phyloP scores from a whole-genome alignment of 2,888 invertebrate species.

The Cyclophora punctaria region DNA sequence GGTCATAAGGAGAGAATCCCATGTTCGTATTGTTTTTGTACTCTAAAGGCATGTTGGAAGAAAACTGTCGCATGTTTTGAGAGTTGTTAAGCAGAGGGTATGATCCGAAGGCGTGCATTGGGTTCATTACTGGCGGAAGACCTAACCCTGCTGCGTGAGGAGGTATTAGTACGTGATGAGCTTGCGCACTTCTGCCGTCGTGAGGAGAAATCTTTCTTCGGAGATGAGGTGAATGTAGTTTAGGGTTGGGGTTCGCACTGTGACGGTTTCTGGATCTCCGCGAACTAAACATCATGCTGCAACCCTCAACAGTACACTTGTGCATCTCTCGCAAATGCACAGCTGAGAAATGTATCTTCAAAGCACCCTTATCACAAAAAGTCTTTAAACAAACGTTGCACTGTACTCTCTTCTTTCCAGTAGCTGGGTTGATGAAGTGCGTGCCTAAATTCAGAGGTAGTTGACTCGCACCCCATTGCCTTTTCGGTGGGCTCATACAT shows the following conservation, averaged over 20 bases:
- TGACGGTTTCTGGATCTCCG: conserved; percentile 96
- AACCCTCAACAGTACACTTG: conserved; percentile 98
- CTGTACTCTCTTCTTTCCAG: conserved; percentile 97
- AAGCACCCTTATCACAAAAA: conserved; percentile 99
- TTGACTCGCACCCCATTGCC: conserved; percentile 85
- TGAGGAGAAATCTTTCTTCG: conserved; percentile 95
- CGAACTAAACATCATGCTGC: conserved; percentile 99
- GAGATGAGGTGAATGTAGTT: conserved; percentile 95
- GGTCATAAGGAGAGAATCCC: conserved; percentile 48
- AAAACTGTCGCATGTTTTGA: conserved; percentile 77
- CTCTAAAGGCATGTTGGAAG: conserved; percentile 62
- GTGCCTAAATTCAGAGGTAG: conserved; percentile 89
- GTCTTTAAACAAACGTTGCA: conserved; percentile 99
- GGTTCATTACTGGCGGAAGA: conserved; percentile 80
- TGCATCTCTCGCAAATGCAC: conserved; percentile 99
- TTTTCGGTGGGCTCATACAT: conserved; percentile 83
- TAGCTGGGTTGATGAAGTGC: conserved; percentile 92
- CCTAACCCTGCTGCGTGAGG: conserved; percentile 79
- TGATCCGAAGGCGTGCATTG: conserved; percentile 84
- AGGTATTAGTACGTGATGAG: conserved; percentile 86
- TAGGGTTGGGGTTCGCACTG: conserved; percentile 98
- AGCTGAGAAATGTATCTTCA: conserved; percentile 99
- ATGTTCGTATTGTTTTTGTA: conserved; percentile 66
- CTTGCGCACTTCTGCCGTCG: conserved; percentile 91
- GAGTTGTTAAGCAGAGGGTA: conserved; percentile 85